Base-by-base conservation (phyloP, 2,797 vertebrate species). In the Crypturellus tataupa region DNA sequence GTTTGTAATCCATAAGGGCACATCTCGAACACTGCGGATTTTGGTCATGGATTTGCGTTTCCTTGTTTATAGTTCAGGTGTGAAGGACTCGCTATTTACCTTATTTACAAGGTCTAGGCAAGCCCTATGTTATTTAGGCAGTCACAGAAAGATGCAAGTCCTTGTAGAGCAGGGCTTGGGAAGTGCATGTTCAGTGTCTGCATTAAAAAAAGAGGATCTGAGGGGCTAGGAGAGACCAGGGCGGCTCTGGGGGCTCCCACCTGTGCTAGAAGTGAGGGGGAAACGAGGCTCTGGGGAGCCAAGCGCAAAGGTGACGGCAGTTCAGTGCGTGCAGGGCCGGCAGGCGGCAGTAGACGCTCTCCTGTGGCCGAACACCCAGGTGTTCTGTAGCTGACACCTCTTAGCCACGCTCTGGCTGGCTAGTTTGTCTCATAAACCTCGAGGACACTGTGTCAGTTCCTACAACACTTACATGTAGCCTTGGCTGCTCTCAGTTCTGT, bases 81-180 rank as follows among this genome's bases (percentile, higher is more conserved):
- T 3, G 19, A 11, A 35, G 14, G 23, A 8, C 2, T 6, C 29
- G 46, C 35, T 1, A 16, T n/a, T n/a, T n/a, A n/a, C n/a, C 40
- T 10, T 3, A 25, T 25, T 29, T 62, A 20, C 70, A 18, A 23
- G 24, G 80, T 9, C 6, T 13, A 8, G 62, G 73, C 46, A 40
- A 42, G 37, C 58, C 25, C 13, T 10, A 23, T 0, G 0, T 39
- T 69, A 5, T 18, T 39, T 13, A 2, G 11, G 4, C 20, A 35
- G 47, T 7, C 58, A 27, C 0, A 0, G 58, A 3, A 25, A 5
- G 70, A 12, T 6, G 27, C 3, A 25, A 49, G 18, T 3, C 23
- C 51, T 51, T 12, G 1, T 0, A 3, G 35, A 51, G 3, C 1
- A 31, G 29, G 69, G 37, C 1, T 1, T 1, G 18, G 3, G 77